phyloP scores from a whole-genome alignment of 2,113 vertebrate species.

The Chionis minor region DNA sequence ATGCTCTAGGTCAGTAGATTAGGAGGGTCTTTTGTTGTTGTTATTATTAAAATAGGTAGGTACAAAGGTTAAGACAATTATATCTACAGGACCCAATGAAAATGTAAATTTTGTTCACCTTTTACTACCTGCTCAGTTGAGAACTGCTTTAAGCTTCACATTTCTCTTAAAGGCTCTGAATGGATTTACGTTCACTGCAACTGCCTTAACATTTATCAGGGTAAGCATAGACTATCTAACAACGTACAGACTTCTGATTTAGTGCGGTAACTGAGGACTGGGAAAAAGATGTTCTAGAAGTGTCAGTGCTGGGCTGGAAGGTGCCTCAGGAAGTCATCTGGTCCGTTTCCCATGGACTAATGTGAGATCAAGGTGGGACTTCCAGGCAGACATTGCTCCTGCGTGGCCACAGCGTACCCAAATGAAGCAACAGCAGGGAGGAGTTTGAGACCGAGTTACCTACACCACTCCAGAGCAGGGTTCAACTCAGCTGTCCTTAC shows the following conservation, averaged over 20 bases:
- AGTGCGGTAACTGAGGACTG: not conserved
- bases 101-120: not conserved
- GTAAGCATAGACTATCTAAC: not conserved
- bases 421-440: not conserved
- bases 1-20: not conserved
- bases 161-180: not conserved
- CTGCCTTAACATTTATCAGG: not conserved
- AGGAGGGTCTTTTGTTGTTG: not conserved
- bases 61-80: not conserved
- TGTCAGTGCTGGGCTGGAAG: not conserved
- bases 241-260: not conserved
- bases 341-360: not conserved
- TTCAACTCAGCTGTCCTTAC: not conserved
- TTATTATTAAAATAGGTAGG: not conserved
- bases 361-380: not conserved
- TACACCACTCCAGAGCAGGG: not conserved
- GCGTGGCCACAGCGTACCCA: not conserved
- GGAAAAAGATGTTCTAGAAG: not conserved
- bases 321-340: not conserved
- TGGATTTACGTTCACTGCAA: not conserved
- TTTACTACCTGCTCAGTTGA: not conserved
- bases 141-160: not conserved
- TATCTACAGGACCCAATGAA: not conserved
- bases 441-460: not conserved
- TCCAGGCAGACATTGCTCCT: not conserved